Conservation (phyloP, 2,113 vertebrate species). For the Vidua macroura region DNA sequence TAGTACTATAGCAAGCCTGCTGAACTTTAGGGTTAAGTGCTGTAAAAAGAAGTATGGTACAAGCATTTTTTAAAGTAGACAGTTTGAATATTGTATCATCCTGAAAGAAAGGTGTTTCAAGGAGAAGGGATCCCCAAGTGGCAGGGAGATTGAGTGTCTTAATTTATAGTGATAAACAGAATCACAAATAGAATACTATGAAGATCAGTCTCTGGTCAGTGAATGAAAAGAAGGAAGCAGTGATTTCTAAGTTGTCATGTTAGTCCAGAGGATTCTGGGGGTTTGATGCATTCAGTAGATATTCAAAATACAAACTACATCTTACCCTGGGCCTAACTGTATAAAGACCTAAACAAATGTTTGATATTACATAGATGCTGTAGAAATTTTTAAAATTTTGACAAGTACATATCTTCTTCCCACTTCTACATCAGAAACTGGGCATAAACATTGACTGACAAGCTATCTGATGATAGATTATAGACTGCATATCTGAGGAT, state of each 20-base stretch:
- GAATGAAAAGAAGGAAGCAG: background rate
- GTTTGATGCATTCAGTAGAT: background rate
- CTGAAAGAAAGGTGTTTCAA: background rate
- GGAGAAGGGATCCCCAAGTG: background rate
- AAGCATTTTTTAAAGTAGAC: background rate
- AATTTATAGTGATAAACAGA: background rate
- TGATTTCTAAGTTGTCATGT: background rate
- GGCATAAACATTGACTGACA: background rate
- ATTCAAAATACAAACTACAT: background rate
- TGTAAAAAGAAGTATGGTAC: background rate
- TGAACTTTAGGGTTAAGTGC: background rate
- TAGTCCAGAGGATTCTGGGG: background rate
- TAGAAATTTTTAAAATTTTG: background rate
- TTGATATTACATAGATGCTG: background rate
- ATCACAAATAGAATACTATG: background rate
- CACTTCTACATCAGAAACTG: background rate
- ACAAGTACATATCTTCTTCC: background rate
- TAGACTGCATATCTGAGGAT: background rate
- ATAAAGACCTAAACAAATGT: background rate
- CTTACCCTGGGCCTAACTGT: background rate
- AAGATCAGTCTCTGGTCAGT: background rate
- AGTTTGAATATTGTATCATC: background rate
- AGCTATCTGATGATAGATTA: background rate
- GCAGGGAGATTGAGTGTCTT: background rate
- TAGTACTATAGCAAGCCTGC: fast-evolving